Evolutionary conservation across 1,140 invertebrate genomes (phyloP), one percentile per base, ranked within the genome.

Genomic region (Hylaeus volcanicus): DNA sequence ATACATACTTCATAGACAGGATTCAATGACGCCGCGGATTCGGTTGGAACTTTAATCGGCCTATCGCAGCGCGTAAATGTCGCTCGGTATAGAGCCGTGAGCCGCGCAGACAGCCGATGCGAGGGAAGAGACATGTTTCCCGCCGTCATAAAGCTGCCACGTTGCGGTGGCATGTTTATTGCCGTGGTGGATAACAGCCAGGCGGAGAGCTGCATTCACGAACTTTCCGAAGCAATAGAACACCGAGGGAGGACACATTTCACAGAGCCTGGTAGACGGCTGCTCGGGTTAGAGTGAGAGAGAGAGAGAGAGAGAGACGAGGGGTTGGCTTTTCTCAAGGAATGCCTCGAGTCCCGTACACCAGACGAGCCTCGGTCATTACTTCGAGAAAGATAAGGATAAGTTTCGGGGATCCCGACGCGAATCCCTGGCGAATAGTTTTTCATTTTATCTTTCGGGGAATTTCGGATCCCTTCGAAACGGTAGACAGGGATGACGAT

Each of bases 151-250:
- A 83, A 83, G 60, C 79, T 81, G 78, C 72, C 78, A 75, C 43
- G 66, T 51, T 53, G n/a, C 45, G 8, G 48, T 71, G 73, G 68
- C 78, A 76, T 76, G 79, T 83, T 83, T 83, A 83, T 83, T 71
- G 76, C 68, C 76, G 15, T 8, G 53, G 6, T 4, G 61, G 61
- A 53, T 72, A 78, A 26, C 80, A 39, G n/a, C 37, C 37, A 26
- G 45, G 60, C 43, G 66, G 51, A 64, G 41, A 39, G 53, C 15
- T 48, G 75, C 45, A 72, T 70, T 79, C 60, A 11, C 64, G 14
- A 69, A 79, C 55, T 79, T 82, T 65, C 51, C 58, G 11, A 78
- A 72, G 71, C 60, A 37, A 74, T 64, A 61, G 45, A 65, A 65
- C 48, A 51, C 37, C 61, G 56, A 41, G 61, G 45, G 26, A 74